Evolutionary conservation across 2,888 invertebrate genomes (phyloP).

Genomic region (Morpho deidamia): DNA sequence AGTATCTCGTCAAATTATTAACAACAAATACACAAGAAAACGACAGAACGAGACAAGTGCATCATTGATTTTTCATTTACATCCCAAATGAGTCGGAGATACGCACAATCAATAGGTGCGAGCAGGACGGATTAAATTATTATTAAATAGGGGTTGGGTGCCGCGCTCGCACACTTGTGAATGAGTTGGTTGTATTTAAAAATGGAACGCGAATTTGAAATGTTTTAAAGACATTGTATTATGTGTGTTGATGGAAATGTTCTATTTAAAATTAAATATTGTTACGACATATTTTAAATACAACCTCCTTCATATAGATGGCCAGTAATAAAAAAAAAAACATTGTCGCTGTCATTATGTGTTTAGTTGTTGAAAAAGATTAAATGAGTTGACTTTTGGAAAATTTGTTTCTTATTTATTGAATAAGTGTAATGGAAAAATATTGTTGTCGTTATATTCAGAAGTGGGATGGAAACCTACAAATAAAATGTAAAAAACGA

Average conservation of each 20-base stretch:
- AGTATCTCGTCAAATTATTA: neutral
- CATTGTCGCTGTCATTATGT: too few relatives aligned
- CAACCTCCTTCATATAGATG: too few relatives aligned
- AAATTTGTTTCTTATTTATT: too few relatives aligned
- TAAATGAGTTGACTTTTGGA: too few relatives aligned
- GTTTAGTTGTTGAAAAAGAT: too few relatives aligned
- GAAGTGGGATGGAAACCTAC: too few relatives aligned
- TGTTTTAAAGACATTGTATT: neutral
- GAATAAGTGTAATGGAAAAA: too few relatives aligned
- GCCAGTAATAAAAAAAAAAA: too few relatives aligned
- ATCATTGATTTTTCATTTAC: slow-evolving; percentile 59
- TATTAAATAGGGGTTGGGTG: slow-evolving; percentile 50
- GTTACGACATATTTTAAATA: too few relatives aligned
- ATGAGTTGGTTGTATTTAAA: slow-evolving; percentile 10
- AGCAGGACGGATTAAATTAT: slow-evolving; percentile 37
- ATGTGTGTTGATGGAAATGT: neutral
- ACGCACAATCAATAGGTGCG: slow-evolving; percentile 26
- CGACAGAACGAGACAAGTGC: slow-evolving; percentile 30
- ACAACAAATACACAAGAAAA: neutral
- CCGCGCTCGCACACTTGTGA: slow-evolving; percentile 14
- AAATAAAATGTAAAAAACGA: too few relatives aligned
- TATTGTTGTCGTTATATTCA: too few relatives aligned
- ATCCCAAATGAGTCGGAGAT: slow-evolving; percentile 39
- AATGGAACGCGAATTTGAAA: slow-evolving; percentile 3
- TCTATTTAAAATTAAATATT: neutral